phyloP scores from a whole-genome alignment of 2,888 invertebrate species.

The Zeuzera pyrina region DNA sequence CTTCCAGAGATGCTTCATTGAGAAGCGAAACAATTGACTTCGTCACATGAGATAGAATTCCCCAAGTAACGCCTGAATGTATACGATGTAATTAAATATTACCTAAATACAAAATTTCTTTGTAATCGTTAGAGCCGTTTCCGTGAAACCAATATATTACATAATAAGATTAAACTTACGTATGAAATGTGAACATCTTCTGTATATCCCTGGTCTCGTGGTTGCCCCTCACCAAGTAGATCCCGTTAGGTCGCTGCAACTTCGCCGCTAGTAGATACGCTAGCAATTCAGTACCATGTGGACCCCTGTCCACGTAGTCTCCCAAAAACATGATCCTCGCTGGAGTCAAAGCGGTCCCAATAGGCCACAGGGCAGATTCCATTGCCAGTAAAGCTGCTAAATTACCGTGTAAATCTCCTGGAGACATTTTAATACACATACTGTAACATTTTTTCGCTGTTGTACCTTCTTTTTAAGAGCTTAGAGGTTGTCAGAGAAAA shows the following conservation, averaged over 20 bases:
- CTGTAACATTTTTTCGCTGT: no score
- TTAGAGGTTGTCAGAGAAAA: no score
- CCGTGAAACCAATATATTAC: no score
- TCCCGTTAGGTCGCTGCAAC: slow-evolving; percentile 75
- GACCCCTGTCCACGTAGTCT: slow-evolving; percentile 84
- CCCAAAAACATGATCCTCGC: slow-evolving; percentile 80
- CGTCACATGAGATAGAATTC: no score
- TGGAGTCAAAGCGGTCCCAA: slow-evolving; percentile 77
- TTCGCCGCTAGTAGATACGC: slow-evolving; percentile 81
- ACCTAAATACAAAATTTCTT: no score
- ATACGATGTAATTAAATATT: no score
- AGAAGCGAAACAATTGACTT: no score
- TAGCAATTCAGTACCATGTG: slow-evolving; percentile 78
- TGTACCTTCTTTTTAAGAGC: no score
- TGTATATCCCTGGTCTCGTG: slow-evolving; percentile 84
- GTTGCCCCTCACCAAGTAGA: slow-evolving; percentile 79
- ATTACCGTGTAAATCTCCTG: slow-evolving; percentile 85
- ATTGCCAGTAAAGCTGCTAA: slow-evolving; percentile 77
- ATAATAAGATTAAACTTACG: slow-evolving; percentile 59
- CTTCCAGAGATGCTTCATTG: no score
- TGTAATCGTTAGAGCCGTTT: no score
- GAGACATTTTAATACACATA: no score
- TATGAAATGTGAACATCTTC: slow-evolving; percentile 80
- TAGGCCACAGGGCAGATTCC: slow-evolving; percentile 79
- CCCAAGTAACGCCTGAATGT: no score